Conservation (phyloP, 2,888 invertebrate species). For the Parthenolecanium corni region DNA sequence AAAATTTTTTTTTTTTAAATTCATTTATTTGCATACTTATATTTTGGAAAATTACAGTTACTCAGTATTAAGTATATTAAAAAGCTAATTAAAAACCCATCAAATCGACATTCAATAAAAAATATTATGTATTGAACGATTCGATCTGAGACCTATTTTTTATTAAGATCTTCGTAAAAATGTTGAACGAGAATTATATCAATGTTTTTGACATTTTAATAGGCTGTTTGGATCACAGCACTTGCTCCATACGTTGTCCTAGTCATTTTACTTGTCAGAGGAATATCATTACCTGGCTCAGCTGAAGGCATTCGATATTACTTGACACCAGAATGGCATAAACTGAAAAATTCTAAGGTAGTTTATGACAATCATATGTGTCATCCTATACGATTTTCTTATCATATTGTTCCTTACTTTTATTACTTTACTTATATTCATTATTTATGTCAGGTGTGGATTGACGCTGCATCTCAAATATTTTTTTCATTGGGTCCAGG, state of each 20-base stretch:
- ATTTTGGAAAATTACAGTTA: too few species aligned
- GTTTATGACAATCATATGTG: background rate
- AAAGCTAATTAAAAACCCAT: too few species aligned
- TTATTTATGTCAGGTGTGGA: conserved; percentile 60
- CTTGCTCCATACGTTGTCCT: conserved; percentile 83
- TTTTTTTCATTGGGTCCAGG: conserved; percentile 90
- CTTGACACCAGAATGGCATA: conserved; percentile 79
- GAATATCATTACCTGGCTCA: conserved; percentile 75
- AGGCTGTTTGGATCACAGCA: conserved; percentile 94
- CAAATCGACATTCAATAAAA: too few species aligned
- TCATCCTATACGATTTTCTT: background rate
- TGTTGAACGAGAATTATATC: background rate
- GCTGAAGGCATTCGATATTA: conserved; percentile 76
- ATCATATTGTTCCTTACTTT: background rate
- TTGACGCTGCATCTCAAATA: conserved; percentile 86
- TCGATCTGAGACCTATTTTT: too few species aligned
- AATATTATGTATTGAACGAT: too few species aligned
- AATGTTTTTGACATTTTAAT: conserved; percentile 28
- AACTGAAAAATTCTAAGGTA: conserved; percentile 62
- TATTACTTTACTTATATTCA: background rate
- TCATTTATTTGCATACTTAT: too few species aligned
- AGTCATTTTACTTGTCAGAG: conserved; percentile 68
- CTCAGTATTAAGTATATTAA: too few species aligned
- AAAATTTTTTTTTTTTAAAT: too few species aligned
- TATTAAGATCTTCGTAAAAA: too few species aligned